phyloP scores from a whole-genome alignment of 2,113 vertebrate species.

The Artemisiospiza belli region DNA sequence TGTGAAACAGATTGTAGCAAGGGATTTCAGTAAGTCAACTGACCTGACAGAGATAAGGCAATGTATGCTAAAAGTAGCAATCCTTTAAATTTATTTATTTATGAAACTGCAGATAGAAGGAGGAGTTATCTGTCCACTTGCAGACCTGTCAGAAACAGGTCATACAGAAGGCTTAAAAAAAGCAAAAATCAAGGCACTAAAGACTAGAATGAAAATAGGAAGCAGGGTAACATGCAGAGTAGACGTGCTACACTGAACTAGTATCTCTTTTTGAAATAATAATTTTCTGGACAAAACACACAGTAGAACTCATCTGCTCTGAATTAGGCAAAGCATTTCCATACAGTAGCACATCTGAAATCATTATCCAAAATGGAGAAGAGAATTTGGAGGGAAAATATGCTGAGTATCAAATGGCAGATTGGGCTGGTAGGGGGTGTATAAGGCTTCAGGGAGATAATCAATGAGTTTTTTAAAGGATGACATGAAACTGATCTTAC shows the following conservation, averaged over 20 bases:
- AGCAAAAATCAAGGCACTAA: not conserved
- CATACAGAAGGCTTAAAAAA: not conserved
- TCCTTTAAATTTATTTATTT: not conserved
- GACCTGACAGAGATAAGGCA: not conserved
- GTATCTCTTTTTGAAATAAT: not conserved
- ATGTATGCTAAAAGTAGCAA: not conserved
- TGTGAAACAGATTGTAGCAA: not conserved
- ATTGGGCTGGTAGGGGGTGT: not conserved
- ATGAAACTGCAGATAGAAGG: not conserved
- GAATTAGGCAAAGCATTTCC: not conserved
- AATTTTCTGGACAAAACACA: not conserved
- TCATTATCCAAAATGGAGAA: not conserved
- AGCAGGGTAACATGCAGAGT: not conserved
- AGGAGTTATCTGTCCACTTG: not conserved
- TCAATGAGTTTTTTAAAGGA: not conserved
- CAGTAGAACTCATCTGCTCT: not conserved
- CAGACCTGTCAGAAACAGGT: not conserved
- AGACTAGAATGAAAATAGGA: not conserved
- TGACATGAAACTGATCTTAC: not conserved
- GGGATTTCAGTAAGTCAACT: not conserved
- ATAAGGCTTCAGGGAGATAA: not conserved
- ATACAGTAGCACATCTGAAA: not conserved
- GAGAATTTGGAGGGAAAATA: not conserved
- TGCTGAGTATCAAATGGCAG: not conserved
- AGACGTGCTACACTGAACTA: not conserved